Percentiles rank a stretch among this genome's conserved stretches.
Evolutionary conservation across 1,140 invertebrate species (phyloP).

Genomic region (Scaptomyza graminum): DNA sequence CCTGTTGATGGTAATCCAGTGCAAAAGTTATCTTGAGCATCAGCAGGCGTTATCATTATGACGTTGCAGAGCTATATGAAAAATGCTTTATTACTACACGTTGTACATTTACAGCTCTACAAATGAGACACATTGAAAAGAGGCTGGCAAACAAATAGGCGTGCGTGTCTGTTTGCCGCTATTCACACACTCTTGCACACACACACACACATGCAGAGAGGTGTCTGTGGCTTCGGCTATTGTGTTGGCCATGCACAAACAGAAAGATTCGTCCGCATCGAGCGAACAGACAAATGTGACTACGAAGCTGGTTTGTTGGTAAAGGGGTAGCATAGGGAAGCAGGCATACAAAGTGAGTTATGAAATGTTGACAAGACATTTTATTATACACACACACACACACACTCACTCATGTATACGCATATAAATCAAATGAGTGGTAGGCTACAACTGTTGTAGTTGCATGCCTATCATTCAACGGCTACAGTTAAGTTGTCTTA

Average conservation of each 20-base stretch:
- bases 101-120: constrained; percentile 60
- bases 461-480: constrained; percentile 55
- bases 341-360: constrained; percentile 72
- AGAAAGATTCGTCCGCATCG: constrained; percentile 29
- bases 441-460: constrained; percentile 21
- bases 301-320: no score
- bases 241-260: constrained; percentile 73
- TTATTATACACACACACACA: constrained; percentile 61
- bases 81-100: constrained; percentile 73
- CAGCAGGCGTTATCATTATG: constrained; percentile 36
- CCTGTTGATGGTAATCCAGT: constrained; percentile 54
- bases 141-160: constrained; percentile 65
- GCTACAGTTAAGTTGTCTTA: constrained; percentile 67
- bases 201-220: constrained; percentile 4
- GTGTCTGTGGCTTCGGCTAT: constrained; percentile 55
- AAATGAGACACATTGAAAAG: constrained; percentile 61
- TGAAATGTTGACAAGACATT: constrained; percentile 82
- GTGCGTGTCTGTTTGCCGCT: constrained; percentile 68
- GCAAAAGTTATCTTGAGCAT: constrained; percentile 42
- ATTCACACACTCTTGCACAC: constrained; percentile 49
- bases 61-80: constrained; percentile 64
- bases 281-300: background rate
- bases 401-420: no score
- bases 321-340: background rate
- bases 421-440: constrained; percentile 46